Conservation (phyloP, 1,140 invertebrate species). For the Palaemon carinicauda region DNA sequence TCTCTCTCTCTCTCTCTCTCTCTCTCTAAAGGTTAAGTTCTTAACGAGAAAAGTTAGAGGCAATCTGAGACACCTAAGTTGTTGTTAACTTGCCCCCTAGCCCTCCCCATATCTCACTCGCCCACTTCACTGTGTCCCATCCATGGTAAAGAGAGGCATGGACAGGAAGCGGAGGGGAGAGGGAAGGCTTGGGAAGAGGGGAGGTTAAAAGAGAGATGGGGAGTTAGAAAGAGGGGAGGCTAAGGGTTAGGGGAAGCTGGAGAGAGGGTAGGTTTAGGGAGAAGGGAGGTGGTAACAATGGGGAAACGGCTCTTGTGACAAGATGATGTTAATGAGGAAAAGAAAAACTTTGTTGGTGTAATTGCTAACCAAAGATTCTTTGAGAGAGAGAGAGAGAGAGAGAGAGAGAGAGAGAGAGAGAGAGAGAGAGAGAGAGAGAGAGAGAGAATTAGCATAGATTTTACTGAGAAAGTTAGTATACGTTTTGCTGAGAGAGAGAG, state of each 20-base stretch:
- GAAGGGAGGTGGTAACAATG: too few species aligned
- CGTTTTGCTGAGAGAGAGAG: too few species aligned
- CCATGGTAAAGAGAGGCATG: not conserved
- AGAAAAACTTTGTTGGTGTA: not conserved
- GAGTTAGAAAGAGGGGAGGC: too few species aligned
- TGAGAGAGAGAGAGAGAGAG: too few species aligned
- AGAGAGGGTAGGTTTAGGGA: too few species aligned
- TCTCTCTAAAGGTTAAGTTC: not conserved
- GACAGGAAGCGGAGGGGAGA: too few species aligned
- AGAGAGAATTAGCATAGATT: too few species aligned
- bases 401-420: too few species aligned
- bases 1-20: not conserved
- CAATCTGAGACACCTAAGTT: slow-evolving; percentile 33
- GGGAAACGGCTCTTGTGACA: not conserved
- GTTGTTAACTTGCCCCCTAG: not conserved
- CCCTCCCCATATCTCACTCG: not conserved
- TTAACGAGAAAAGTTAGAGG: slow-evolving; percentile 49
- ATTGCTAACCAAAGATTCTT: too few species aligned
- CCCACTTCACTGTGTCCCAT: not conserved
- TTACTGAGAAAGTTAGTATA: too few species aligned
- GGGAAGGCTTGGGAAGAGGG: not conserved
- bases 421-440: too few species aligned
- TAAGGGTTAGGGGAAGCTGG: not conserved
- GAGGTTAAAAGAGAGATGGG: not conserved
- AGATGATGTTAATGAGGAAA: not conserved